Conservation (phyloP, 2,113 vertebrate genomes). For the Siniperca knerii region DNA sequence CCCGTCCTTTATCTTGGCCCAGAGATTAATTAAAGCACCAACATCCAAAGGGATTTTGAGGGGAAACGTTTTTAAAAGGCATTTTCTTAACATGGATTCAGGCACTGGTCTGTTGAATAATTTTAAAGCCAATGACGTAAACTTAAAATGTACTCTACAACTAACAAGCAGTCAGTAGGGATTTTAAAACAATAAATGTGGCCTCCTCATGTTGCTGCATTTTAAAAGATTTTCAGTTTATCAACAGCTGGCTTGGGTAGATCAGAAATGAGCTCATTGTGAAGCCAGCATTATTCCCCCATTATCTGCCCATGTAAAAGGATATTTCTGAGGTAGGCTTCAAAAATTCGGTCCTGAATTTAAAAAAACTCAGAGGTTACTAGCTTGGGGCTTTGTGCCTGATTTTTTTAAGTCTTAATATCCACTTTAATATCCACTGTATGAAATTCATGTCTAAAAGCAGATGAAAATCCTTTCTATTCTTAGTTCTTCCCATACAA, state of each 20-base stretch:
- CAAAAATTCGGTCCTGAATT: conserved; percentile 1
- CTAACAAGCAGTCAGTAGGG: background rate
- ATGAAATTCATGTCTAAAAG: background rate
- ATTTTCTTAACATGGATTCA: conserved; percentile 8
- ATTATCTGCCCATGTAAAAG: background rate
- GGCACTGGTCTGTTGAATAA: background rate
- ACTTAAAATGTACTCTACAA: conserved; percentile 21
- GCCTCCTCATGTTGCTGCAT: conserved; percentile 11
- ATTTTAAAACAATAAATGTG: background rate
- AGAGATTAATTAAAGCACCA: conserved; percentile 6
- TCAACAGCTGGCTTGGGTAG: background rate
- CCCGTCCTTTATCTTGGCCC: background rate
- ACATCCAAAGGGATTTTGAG: background rate
- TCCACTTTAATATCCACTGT: conserved; percentile 14
- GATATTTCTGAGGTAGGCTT: conserved; percentile 6
- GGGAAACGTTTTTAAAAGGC: conserved; percentile 8
- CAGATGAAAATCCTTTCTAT: conserved; percentile 2
- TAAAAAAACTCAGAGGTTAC: conserved; percentile 9
- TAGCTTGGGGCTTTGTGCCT: background rate
- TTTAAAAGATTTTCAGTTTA: background rate
- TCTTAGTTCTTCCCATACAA: background rate
- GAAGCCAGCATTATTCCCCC: conserved; percentile 1
- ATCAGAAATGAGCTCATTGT: background rate
- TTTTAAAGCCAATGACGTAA: conserved; percentile 1
- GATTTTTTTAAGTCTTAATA: conserved; percentile 18